A percentile compares a stretch with the other conserved stretches of the same genome.
Evolutionary conservation across 2,888 invertebrate genomes (phyloP).

Genomic region (Tetheella fluctuosa): DNA sequence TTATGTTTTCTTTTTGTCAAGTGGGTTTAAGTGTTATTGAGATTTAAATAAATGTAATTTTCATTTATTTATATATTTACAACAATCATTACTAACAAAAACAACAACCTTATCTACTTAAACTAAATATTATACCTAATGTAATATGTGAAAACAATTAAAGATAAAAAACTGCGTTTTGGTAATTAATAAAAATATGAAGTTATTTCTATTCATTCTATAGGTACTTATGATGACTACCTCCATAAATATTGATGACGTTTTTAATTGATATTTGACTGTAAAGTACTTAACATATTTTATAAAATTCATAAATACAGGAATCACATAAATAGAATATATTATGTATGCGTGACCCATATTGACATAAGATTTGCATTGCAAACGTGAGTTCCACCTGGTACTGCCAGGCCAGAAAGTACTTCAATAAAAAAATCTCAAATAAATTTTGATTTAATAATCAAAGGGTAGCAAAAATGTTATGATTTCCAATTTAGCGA

Average conservation of each 20-base stretch:
- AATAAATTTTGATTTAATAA: neutral
- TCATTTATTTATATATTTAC: too few relatives aligned
- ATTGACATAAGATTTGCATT: neutral
- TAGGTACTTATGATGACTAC: neutral
- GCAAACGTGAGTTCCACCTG: constrained; percentile 10
- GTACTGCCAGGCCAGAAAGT: neutral
- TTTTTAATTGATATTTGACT: neutral
- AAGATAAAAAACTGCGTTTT: too few relatives aligned
- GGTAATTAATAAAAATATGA: neutral
- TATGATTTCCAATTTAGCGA: neutral
- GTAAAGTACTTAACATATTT: too few relatives aligned
- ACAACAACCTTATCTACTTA: too few relatives aligned
- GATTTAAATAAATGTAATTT: too few relatives aligned
- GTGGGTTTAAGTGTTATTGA: too few relatives aligned
- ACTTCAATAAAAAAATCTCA: neutral
- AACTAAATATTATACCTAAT: too few relatives aligned
- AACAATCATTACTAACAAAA: too few relatives aligned
- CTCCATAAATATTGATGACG: neutral
- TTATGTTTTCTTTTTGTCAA: too few relatives aligned
- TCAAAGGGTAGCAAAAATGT: neutral
- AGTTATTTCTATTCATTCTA: neutral
- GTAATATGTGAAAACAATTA: too few relatives aligned
- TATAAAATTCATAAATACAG: neutral
- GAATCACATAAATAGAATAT: neutral
- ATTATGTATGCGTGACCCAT: neutral